Percentiles rank a stretch among this genome's conserved stretches.
Conservation (phyloP, 2,113 vertebrate genomes). For the Arenaria interpres region DNA sequence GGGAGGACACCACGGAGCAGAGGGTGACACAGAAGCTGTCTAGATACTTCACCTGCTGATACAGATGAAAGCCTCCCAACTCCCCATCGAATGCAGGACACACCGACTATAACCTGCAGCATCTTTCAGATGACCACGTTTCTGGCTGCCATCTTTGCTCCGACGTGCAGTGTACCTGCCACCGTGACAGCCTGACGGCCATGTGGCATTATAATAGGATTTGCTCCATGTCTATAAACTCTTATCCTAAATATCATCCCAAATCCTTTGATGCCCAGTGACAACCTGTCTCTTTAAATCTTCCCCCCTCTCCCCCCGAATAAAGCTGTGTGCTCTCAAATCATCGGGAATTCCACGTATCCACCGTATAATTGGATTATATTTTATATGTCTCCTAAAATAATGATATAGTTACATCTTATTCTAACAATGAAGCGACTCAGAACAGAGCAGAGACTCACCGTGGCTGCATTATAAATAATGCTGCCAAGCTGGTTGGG, state of each 20-base stretch:
- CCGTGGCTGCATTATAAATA: slow-evolving; percentile 31
- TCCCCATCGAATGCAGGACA: neutral
- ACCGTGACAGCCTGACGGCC: slow-evolving; percentile 33
- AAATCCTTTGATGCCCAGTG: slow-evolving; percentile 62
- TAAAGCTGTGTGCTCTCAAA: slow-evolving; percentile 18
- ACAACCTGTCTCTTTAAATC: slow-evolving; percentile 69
- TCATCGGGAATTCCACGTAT: slow-evolving; percentile 19
- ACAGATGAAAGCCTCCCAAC: neutral
- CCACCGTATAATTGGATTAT: slow-evolving; percentile 54
- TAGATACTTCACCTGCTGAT: neutral
- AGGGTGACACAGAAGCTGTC: neutral
- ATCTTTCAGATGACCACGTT: neutral
- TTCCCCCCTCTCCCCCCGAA: neutral
- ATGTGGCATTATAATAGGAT: slow-evolving; percentile 72
- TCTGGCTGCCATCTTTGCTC: slow-evolving; percentile 14
- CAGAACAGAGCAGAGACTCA: neutral
- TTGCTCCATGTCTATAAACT: slow-evolving; percentile 64
- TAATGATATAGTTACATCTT: slow-evolving; percentile 59
- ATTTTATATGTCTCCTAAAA: slow-evolving; percentile 65
- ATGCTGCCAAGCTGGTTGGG: slow-evolving; percentile 58
- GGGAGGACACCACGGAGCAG: neutral
- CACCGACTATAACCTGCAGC: accelerated
- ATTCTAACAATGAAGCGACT: slow-evolving; percentile 1
- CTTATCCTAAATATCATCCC: slow-evolving; percentile 67
- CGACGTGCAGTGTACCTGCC: slow-evolving; percentile 5